Percentiles rank a stretch among this genome's conserved stretches.
Conservation (phyloP, 2,113 vertebrate genomes). For the Aspidoscelis tigris region DNA sequence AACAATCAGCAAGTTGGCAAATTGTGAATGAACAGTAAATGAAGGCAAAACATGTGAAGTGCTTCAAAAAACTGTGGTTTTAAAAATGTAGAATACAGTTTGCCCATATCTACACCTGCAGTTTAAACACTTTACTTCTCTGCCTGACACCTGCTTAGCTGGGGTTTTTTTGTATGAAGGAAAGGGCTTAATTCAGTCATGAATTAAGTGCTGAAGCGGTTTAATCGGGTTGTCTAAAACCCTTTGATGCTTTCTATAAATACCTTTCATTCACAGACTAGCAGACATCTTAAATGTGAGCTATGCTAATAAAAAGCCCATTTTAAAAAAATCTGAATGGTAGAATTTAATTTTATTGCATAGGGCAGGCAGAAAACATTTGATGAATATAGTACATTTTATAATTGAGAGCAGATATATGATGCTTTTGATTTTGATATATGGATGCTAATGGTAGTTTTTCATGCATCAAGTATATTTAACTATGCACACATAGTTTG, state of each 20-base stretch:
- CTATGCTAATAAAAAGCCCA: neutral
- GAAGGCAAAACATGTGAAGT: too few relatives aligned
- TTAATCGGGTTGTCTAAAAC: constrained; percentile 27
- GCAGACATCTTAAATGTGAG: constrained; percentile 32
- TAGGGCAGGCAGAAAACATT: neutral
- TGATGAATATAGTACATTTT: neutral
- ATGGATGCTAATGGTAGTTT: neutral
- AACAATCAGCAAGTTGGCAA: too few relatives aligned
- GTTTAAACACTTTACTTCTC: constrained; percentile 30
- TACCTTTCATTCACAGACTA: constrained; percentile 35
- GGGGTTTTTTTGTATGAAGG: constrained; percentile 23
- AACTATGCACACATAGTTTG: too few relatives aligned
- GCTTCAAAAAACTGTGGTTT: constrained; percentile 14
- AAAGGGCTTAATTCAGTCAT: constrained; percentile 1
- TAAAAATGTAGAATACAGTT: constrained; percentile 39
- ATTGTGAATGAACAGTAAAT: too few relatives aligned
- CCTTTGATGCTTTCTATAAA: neutral
- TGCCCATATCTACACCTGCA: neutral
- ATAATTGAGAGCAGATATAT: neutral
- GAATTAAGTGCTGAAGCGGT: constrained; percentile 8
- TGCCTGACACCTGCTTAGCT: constrained; percentile 13
- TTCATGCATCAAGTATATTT: too few relatives aligned
- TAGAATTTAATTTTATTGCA: neutral
- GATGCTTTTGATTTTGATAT: neutral
- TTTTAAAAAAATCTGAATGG: neutral